Conservation (phyloP, 2,797 vertebrate species). For the Propithecus perrieri region DNA sequence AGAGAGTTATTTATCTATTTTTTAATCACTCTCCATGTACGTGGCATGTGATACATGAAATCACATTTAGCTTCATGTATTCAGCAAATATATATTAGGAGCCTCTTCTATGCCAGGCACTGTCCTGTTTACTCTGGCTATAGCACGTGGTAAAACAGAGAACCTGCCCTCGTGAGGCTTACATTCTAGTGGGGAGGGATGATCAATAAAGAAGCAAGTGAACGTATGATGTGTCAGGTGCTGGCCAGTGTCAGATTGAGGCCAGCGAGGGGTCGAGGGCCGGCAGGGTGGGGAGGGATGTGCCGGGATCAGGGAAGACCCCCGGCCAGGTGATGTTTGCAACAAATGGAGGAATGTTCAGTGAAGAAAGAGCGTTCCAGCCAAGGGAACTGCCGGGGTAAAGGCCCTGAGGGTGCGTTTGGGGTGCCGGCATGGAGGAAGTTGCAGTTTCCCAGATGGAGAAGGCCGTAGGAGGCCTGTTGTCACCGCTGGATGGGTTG, state of each 20-base stretch:
- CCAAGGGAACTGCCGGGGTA: no score
- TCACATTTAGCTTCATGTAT: neutral
- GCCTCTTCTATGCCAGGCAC: no score
- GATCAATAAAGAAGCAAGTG: neutral
- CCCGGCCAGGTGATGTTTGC: neutral
- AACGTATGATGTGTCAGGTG: neutral
- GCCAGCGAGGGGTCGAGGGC: neutral
- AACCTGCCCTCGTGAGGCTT: neutral
- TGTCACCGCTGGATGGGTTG: neutral
- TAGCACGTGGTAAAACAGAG: neutral
- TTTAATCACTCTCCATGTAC: neutral
- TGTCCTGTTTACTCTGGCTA: neutral
- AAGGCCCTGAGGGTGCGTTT: neutral
- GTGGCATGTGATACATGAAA: neutral
- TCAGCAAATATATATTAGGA: neutral
- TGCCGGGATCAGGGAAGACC: no score
- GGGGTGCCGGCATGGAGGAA: neutral
- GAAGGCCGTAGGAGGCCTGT: neutral
- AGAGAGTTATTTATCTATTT: neutral
- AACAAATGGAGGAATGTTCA: neutral
- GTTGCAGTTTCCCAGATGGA: neutral
- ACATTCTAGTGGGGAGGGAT: neutral
- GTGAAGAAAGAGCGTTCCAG: neutral
- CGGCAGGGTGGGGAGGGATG: neutral
- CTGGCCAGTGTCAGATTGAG: neutral